Evolutionary conservation across 1,140 invertebrate species (phyloP).

Genomic region (Streblospio benedicti): DNA sequence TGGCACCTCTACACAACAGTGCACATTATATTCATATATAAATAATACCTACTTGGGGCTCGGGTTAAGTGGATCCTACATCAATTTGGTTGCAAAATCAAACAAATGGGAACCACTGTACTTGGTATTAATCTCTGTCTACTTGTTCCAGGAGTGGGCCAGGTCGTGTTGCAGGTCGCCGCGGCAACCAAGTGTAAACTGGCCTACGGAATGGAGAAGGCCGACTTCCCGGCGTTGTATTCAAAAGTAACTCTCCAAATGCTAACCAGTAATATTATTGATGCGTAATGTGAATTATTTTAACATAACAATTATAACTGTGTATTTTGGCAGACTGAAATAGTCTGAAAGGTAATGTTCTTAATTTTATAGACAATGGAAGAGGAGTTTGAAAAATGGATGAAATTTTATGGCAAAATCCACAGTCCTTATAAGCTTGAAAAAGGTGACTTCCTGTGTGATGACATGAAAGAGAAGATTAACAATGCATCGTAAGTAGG

Average conservation of each 20-base stretch:
- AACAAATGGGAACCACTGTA: too few species aligned
- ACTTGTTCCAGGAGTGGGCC: constrained; percentile 69
- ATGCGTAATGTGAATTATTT: constrained; percentile 17
- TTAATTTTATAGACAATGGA: constrained; percentile 94
- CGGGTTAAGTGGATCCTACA: too few species aligned
- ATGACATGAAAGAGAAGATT: constrained; percentile 77
- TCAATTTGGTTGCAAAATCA: too few species aligned
- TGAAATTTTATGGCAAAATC: constrained; percentile 93
- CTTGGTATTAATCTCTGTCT: too few species aligned
- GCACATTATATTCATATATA: too few species aligned
- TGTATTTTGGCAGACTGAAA: neutral
- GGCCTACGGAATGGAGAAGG: constrained; percentile 90
- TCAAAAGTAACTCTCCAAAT: constrained; percentile 60
- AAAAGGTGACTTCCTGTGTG: constrained; percentile 86
- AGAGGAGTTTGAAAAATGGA: constrained; percentile 79
- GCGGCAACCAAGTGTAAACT: constrained; percentile 82
- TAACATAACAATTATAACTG: neutral
- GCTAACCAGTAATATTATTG: neutral
- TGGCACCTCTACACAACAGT: too few species aligned
- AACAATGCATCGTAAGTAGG: constrained; percentile 64
- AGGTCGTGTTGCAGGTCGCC: constrained; percentile 95
- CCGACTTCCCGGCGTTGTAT: constrained; percentile 88
- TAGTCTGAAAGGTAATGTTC: neutral
- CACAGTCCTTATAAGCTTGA: constrained; percentile 74
- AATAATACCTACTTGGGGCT: too few species aligned